Percentiles rank a stretch among this genome's conserved stretches.
Evolutionary conservation across 2,888 invertebrate genomes (phyloP).

Genomic region (Hirtodrosophila cameraria): DNA sequence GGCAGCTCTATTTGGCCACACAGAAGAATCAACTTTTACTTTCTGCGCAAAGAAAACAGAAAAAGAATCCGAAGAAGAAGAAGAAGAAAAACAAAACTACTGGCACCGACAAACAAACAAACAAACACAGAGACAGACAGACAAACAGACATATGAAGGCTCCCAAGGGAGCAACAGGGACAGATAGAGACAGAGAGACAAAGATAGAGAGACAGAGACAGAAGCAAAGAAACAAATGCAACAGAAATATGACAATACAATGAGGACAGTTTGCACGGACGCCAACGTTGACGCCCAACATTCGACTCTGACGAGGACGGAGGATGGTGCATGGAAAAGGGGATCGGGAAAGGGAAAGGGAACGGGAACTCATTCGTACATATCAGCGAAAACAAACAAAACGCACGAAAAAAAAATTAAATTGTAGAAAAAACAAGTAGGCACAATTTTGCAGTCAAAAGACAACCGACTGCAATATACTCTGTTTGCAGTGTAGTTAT

Average conservation of each 20-base stretch:
- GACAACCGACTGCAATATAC: not conserved
- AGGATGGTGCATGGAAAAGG: not conserved
- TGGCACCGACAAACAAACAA: constrained; percentile 45
- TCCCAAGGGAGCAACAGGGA: too few species aligned
- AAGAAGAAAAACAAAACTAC: constrained; percentile 30
- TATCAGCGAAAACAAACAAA: constrained; percentile 64
- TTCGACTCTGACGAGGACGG: not conserved
- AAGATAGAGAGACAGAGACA: not conserved
- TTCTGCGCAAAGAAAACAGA: constrained; percentile 41
- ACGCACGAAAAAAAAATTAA: constrained; percentile 45
- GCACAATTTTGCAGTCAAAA: not conserved
- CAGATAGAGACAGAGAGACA: not conserved
- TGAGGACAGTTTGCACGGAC: constrained; percentile 68
- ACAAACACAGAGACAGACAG: constrained; percentile 25
- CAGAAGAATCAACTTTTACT: constrained; percentile 64
- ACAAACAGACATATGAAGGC: constrained; percentile 6
- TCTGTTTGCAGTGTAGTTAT: too few species aligned
- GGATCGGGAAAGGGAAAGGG: not conserved
- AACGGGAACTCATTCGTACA: constrained; percentile 34
- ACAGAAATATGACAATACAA: constrained; percentile 64
- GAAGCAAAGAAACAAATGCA: constrained; percentile 35
- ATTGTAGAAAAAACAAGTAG: not conserved
- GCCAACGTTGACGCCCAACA: constrained; percentile 24
- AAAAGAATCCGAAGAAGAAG: constrained; percentile 8
- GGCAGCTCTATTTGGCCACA: constrained; percentile 44